Evolutionary conservation across 1,140 invertebrate genomes (phyloP), one percentile per base, ranked within the genome.

Genomic region (Parapsyche elsis): DNA sequence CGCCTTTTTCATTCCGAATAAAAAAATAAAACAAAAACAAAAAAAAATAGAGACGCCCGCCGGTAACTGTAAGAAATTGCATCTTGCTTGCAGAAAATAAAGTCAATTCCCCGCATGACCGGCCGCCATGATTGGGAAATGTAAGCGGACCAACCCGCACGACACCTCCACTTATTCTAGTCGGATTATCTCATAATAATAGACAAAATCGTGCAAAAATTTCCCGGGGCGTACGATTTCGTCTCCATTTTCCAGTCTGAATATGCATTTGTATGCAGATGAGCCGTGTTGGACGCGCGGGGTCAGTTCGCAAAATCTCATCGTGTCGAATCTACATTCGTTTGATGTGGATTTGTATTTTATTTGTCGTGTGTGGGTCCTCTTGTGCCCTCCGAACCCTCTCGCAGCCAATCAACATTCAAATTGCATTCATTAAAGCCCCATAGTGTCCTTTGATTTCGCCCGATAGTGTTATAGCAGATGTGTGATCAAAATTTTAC

Each of bases 31-130:
- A 38, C 7, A 38, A 38, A 38, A 38, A 7, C 7, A 21, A 57
- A 21, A 30, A 71, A 14, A 53, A 10, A 53, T 2, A 12, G 12
- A 53, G 49, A 14, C 49, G 49, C 16, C 49, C 46, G 46, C 16
- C 61, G 75, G 70, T 71, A 74, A 76, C 61, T 77, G 59, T 73
- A 81, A 83, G 82, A 83, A 79, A 83, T 83, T 81, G 78, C 80
- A 83, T 81, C 79, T 83, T 74, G n/a, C 77, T 75, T 73, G 78
- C 74, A 78, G 80, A 83, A 83, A 83, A 78, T 83, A 78, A 80
- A 83, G 78, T 80, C 82, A 81, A 83, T 83, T 81, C 78, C 59
- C 71, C 80, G 82, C 82, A 57, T 83, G 82, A 78, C 70, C 74
- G 78, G 80, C 57, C 78, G 21, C 75, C 78, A 57, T 76, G 73